These are phyloP conservation scores for Ceraclea dissimilis DNA, from an alignment of 2,888 invertebrate species.

Conservation along the genomic window DNA sequence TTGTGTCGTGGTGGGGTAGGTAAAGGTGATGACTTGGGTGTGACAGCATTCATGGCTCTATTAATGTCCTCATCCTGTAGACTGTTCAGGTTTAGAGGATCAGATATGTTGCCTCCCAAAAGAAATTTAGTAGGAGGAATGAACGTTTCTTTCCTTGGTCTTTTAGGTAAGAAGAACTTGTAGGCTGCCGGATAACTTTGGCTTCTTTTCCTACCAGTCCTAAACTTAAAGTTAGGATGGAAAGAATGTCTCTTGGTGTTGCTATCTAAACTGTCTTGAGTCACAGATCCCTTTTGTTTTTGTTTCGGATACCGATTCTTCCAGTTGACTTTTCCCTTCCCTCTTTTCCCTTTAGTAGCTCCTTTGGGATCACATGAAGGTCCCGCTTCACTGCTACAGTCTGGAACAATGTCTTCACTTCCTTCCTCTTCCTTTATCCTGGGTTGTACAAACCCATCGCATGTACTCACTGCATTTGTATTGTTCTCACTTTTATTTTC, in stretches of 20 bases:
- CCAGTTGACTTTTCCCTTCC: conserved; percentile 39
- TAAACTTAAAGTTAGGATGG: conserved; percentile 43
- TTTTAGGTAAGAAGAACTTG: conserved; percentile 68
- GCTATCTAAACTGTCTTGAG: conserved; percentile 39
- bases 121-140: conserved; percentile 90
- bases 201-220: conserved; percentile 55
- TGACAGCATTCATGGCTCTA: conserved; percentile 78
- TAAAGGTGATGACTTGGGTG: conserved; percentile 87
- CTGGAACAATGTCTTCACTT: background rate
- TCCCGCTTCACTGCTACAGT: conserved; percentile 3
- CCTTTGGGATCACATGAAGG: conserved; percentile 8
- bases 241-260: conserved; percentile 39
- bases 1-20: conserved; percentile 75
- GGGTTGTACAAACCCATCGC: background rate
- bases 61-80: conserved; percentile 74
- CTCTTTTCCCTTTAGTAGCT: conserved; percentile 21
- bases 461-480: too few species aligned
- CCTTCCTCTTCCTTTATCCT: background rate
- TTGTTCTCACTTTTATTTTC: conserved; percentile 8
- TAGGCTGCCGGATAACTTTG: conserved; percentile 61
- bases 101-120: conserved; percentile 90
- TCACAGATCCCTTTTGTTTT: conserved; percentile 29
- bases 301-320: conserved; percentile 42
- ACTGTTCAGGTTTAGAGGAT: conserved; percentile 90
- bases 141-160: conserved; percentile 64